Evolutionary conservation across 1,140 invertebrate species (phyloP).

Genomic region (Drosophila arawakana): DNA sequence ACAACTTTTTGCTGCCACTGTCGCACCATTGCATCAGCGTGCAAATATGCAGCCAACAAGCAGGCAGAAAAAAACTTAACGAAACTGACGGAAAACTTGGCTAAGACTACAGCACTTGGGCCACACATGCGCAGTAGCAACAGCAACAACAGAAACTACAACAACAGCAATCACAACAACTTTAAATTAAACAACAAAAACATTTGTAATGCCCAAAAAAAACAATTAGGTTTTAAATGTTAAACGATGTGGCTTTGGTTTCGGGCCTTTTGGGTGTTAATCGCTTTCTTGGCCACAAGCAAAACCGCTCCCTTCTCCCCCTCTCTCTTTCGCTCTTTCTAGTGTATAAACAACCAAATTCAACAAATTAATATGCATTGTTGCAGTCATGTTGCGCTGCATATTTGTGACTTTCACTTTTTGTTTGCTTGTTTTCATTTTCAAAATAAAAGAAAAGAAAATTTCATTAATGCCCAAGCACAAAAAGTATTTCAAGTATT

Average conservation of each 20-base stretch:
- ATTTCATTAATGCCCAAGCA: slow-evolving; percentile 7
- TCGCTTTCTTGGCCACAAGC: slow-evolving; percentile 34
- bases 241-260: slow-evolving; percentile 46
- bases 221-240: slow-evolving; percentile 46
- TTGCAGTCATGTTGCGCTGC: slow-evolving; percentile 63
- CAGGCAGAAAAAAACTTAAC: slow-evolving; percentile 28
- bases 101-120: slow-evolving; percentile 13
- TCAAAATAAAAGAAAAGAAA: slow-evolving; percentile 28
- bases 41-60: slow-evolving; percentile 53
- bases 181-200: neutral
- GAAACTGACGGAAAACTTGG: slow-evolving; percentile 35
- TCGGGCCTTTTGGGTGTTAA: slow-evolving; percentile 58
- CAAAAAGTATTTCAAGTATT: slow-evolving; percentile 21
- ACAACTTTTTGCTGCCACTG: slow-evolving; percentile 44
- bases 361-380: slow-evolving; percentile 78
- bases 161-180: slow-evolving; percentile 12
- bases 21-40: slow-evolving; percentile 66
- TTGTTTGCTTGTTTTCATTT: slow-evolving; percentile 63
- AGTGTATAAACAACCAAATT: slow-evolving; percentile 35
- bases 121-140: slow-evolving; percentile 53
- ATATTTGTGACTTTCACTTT: slow-evolving; percentile 78
- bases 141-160: neutral
- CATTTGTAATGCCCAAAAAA: slow-evolving; percentile 14
- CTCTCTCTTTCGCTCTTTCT: slow-evolving; percentile 10
- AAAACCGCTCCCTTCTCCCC: slow-evolving; percentile 10